Evolutionary conservation across 2,797 vertebrate genomes (phyloP), one percentile per base, ranked within the genome.

Genomic region (Sphaeramia orbicularis): DNA sequence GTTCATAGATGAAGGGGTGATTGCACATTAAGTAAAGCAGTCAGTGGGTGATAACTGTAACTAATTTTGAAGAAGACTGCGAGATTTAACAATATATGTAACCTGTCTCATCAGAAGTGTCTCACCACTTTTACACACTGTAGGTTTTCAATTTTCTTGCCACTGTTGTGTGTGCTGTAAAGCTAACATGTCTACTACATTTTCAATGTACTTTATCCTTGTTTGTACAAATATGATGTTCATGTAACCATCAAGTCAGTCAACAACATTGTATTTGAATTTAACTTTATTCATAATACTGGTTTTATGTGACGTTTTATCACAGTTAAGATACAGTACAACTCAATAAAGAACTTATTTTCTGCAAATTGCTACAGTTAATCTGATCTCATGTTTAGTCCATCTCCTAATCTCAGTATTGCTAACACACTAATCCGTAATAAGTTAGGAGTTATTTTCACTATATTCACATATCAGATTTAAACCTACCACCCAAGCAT

Each of bases 261-360:
- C 58, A 45, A 71, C 53, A 56, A 44, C 35, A 50, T 19, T 35
- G 18, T 56, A 21, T 65, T 81, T 62, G 36, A 85, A 81, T 49
- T 76, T 61, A 68, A 18, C 43, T 89, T 88, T 87, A 85, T 86
- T 89, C 69, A 76, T 91, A 90, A 93, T 88, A 92, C 89, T 92
- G 86, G 64, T 90, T 86, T 86, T 85, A 81, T 85, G 85, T 87
- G 70, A 82, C 64, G 57, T 74, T 76, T 79, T 7, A 66, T 83
- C 82, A 87, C 84, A 87, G 71, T 65, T 65, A 80, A 77, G 69
- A 84, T 89, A 90, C 86, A 90, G 69, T 83, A 87, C 80, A 88
- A 72, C 70, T 65, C 47, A 83, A 80, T 64, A 81, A 81, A 84
- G 84, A 77, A 70, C 18, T 32, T 11, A 11, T 45, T 63, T 16